A percentile compares a stretch with the other conserved stretches of the same genome.
Evolutionary conservation across 2,113 vertebrate genomes (phyloP).

Genomic region (Oxygymnocypris stewartii): DNA sequence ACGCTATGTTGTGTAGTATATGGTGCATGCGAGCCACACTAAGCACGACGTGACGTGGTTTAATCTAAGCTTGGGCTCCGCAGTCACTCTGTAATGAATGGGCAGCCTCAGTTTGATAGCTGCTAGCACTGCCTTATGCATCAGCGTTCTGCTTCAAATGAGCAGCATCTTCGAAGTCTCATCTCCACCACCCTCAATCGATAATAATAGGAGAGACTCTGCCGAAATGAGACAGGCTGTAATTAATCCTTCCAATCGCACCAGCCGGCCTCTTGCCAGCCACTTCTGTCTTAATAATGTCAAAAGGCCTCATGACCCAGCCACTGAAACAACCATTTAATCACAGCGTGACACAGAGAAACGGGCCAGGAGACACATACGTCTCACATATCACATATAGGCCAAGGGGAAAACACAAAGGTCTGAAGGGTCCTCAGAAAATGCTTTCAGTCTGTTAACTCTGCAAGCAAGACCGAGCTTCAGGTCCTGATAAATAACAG

Average conservation of each 20-base stretch:
- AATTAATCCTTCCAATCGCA: conserved; percentile 53
- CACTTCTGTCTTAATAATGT: conserved; percentile 44
- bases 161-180: conserved; percentile 32
- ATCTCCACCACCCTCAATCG: conserved; percentile 35
- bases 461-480: conserved; percentile 18
- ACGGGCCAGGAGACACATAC: conserved; percentile 40
- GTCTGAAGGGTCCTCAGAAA: conserved; percentile 29
- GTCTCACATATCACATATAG: conserved; percentile 31
- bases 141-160: conserved; percentile 31
- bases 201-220: conserved; percentile 49
- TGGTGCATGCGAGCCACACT: conserved; percentile 8
- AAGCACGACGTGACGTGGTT: neutral
- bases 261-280: conserved; percentile 31
- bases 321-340: conserved; percentile 46
- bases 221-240: conserved; percentile 47
- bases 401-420: conserved; percentile 21
- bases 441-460: conserved; percentile 37
- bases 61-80: conserved; percentile 24
- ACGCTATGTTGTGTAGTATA: neutral
- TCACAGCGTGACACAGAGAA: conserved; percentile 41
- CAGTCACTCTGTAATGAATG: conserved; percentile 27
- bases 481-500: neutral
- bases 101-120: neutral
- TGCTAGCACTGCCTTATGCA: conserved; percentile 39
- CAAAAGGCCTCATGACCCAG: conserved; percentile 43